Evolutionary conservation across 1,140 invertebrate genomes (phyloP), one percentile per base, ranked within the genome.

Genomic region (Brachystomella parvula): DNA sequence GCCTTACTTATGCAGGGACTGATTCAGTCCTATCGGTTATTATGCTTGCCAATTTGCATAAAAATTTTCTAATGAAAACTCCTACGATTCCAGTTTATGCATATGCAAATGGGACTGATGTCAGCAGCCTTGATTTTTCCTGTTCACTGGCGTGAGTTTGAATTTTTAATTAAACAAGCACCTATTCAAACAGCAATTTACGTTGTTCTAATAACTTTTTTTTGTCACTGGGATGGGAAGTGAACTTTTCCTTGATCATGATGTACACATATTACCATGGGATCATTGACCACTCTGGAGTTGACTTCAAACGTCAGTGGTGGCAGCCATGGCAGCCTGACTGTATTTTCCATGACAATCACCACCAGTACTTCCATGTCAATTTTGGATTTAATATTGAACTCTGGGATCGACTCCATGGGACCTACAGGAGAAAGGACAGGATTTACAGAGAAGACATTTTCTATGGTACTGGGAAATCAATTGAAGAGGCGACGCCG

Each of bases 281-380:
- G 1, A 86, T 89, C 72, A 82, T 89, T 63, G 85, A 87, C 75
- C 87, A 89, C 78, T 88, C 86, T 0, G 87, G 87, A 28, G 83
- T 89, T 66, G 83, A 85, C 75, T 87, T 89, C 76, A 86, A 87
- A 74, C 77, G 84, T 0, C 77, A 82, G 29, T 89, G 87, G 87
- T 88, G 85, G 86, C 65, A 71, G 75, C 86, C 86, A 0, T 89
- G 87, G 87, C 86, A 88, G 76, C 86, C 86, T 0, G 83, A 86
- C 70, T 84, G 84, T 0, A 84, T 85, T 66, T 89, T 88, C 76
- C 87, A 89, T 70, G 87, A 89, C 73, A 84, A 88, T 74, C 87
- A 89, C 74, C 87, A 89, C 71, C 85, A 88, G 76, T 88, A 87
- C 77, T 88, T 87, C 77, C 86, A 89, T 72, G 84, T 86, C 65